Percentiles rank a stretch among this genome's conserved stretches.
These are phyloP conservation scores for Nemoura dubitans DNA, from an alignment of 2,888 invertebrate species.

Conservation along the genomic window DNA sequence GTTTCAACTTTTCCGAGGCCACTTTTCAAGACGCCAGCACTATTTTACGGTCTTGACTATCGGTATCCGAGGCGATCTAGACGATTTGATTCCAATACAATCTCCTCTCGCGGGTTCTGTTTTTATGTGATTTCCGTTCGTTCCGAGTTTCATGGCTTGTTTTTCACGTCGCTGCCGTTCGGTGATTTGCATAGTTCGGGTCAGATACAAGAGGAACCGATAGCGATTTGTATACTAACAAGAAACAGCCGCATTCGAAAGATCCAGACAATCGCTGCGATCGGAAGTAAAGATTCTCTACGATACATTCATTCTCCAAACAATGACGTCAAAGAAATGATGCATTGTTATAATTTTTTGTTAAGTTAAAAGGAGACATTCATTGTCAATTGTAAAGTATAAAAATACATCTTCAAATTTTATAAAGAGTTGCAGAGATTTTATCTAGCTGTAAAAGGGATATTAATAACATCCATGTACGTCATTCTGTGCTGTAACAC, in stretches of 20 bases:
- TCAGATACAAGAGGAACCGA: not conserved
- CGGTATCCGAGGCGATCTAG: slow-evolving; percentile 20
- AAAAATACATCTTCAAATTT: not conserved
- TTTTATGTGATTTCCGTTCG: slow-evolving; percentile 20
- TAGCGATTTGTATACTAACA: not conserved
- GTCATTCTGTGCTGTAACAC: not conserved
- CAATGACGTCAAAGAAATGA: not conserved
- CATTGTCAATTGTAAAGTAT: not conserved
- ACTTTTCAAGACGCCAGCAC: slow-evolving; percentile 1
- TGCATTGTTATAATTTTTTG: not conserved
- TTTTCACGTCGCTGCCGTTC: not conserved
- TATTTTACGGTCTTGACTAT: not conserved
- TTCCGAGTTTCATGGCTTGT: not conserved
- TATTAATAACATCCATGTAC: not conserved
- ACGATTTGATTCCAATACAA: slow-evolving; percentile 28
- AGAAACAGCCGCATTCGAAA: not conserved
- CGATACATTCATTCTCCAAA: not conserved
- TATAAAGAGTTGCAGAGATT: too few relatives aligned
- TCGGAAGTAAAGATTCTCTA: not conserved
- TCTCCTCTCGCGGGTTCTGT: not conserved
- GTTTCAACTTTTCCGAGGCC: not conserved
- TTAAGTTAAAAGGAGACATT: not conserved
- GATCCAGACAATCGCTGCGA: not conserved
- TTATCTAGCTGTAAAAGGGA: too few relatives aligned
- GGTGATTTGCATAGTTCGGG: not conserved